Conservation (phyloP, 1,140 invertebrate species). For the Yoshiicerus persimilis region DNA sequence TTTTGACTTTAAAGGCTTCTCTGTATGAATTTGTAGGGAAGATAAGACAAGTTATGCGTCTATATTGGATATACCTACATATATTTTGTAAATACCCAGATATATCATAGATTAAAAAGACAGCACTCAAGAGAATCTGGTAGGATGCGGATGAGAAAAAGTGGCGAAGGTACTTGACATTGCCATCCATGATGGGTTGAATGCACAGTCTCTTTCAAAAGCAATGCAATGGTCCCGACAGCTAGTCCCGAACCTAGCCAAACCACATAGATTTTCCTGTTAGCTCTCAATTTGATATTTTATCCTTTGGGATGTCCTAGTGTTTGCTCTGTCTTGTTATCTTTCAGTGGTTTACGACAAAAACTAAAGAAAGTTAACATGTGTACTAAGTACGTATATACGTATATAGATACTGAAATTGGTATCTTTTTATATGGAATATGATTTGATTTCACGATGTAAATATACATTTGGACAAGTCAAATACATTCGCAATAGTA, state of each 20-base stretch:
- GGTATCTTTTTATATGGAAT: not conserved
- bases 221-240: not conserved
- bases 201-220: not conserved
- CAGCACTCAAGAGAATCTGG: not conserved
- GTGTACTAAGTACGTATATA: not conserved
- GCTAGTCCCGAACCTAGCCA: not conserved
- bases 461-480: not conserved
- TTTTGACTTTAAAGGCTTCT: not conserved
- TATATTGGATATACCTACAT: not conserved
- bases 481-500: too few species aligned
- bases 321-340: not conserved
- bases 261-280: not conserved
- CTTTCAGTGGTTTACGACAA: not conserved
- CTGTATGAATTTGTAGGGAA: not conserved
- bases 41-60: not conserved
- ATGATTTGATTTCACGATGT: not conserved
- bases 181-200: not conserved
- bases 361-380: not conserved
- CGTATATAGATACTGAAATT: not conserved
- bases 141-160: not conserved
- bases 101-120: not conserved
- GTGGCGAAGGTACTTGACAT: not conserved
- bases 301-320: not conserved
- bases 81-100: too few species aligned
- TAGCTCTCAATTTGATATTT: conserved; percentile 1